phyloP scores from a whole-genome alignment of 2,113 vertebrate genomes.

The Rhipidura dahli region DNA sequence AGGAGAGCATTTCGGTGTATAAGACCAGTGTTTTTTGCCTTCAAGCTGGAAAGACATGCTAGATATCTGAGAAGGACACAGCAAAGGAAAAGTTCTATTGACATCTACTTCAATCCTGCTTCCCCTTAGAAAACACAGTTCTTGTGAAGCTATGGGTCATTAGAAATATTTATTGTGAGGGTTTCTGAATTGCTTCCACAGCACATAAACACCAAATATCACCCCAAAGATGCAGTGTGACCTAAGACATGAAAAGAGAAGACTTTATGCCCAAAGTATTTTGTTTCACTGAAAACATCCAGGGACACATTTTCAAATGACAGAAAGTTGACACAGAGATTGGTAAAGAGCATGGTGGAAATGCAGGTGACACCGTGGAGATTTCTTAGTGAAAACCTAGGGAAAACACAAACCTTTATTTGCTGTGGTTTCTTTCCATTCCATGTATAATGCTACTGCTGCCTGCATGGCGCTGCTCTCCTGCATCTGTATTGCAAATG shows the following conservation, averaged over 20 bases:
- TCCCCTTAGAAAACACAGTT: background rate
- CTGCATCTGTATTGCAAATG: background rate
- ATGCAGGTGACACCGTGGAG: accelerated
- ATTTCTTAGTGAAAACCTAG: background rate
- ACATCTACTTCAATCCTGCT: background rate
- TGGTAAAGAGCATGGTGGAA: background rate
- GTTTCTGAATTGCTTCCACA: background rate
- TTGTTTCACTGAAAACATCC: background rate
- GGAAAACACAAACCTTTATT: background rate
- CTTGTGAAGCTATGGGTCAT: background rate
- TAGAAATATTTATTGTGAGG: background rate
- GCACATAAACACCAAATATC: background rate
- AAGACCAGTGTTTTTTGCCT: background rate
- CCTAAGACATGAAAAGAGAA: background rate
- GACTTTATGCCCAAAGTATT: background rate
- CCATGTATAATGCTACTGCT: background rate
- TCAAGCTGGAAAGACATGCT: background rate
- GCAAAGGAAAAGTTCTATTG: background rate
- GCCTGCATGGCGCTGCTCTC: background rate
- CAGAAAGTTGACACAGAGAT: background rate
- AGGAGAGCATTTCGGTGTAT: background rate
- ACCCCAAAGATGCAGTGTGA: background rate
- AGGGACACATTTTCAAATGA: background rate
- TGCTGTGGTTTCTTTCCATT: background rate
- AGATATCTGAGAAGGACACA: background rate